These are phyloP conservation scores for Falco novaeseelandiae DNA, from an alignment of 2,797 vertebrate genomes.

Conservation along the genomic window DNA sequence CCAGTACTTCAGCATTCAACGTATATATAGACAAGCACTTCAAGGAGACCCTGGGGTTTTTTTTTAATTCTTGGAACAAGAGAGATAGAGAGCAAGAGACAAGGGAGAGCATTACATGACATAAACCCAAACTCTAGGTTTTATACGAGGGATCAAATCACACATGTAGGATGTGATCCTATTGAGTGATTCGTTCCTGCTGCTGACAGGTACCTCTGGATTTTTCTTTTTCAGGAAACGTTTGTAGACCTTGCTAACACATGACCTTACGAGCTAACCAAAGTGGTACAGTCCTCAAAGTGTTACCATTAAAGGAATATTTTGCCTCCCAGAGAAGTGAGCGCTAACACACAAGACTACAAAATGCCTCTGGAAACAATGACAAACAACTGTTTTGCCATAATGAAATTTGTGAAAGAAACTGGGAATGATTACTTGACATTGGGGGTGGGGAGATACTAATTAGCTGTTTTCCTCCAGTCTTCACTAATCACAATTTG, in stretches of 20 bases:
- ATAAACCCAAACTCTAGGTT: neutral
- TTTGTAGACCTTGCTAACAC: neutral
- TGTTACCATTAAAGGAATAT: accelerated
- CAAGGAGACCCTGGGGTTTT: neutral
- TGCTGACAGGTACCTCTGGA: neutral
- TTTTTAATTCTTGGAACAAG: neutral
- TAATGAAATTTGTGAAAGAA: slow-evolving; percentile 20
- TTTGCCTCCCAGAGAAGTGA: neutral
- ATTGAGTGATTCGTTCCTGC: neutral
- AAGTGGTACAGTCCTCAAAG: neutral
- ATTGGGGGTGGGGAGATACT: neutral
- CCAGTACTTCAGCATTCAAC: neutral
- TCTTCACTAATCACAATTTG: neutral
- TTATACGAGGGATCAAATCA: neutral
- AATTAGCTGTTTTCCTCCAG: neutral
- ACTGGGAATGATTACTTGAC: neutral
- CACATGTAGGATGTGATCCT: neutral
- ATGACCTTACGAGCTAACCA: neutral
- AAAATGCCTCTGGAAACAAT: neutral
- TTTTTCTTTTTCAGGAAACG: neutral
- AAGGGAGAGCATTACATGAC: neutral
- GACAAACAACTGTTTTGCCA: neutral
- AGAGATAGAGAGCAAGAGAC: neutral
- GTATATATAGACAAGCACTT: neutral
- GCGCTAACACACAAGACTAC: neutral